Base-by-base conservation (phyloP, 2,113 vertebrate genomes). In the Romanogobio albipinnatus region DNA sequence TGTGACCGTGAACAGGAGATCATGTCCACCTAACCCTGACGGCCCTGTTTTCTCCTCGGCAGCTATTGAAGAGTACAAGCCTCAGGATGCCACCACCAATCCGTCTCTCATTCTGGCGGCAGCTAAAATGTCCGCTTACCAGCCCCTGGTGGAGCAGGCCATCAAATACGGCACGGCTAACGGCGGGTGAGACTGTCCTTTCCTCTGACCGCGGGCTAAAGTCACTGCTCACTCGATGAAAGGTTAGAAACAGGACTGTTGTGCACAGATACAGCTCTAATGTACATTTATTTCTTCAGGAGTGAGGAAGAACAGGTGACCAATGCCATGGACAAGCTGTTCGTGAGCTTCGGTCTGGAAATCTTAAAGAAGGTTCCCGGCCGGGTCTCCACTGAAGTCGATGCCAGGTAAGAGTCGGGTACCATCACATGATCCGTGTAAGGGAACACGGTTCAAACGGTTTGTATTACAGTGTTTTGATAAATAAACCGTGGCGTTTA, bases 41-140 rank as follows among this genome's bases (percentile, higher is more conserved):
- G 5, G 36, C 36, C 4, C 22, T 36, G 78, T 61, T 62, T 79
- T 15, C 29, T 56, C 7, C 29, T 73, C 85, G 22, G 64, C 86
- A 99, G 98, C 98, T 76, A 99, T 99, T 5, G 97, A 98, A 0
- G 97, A 98, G 86, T 99, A 97, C 91, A 97, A 99, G 90, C 98
- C 98, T 26, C 96, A 98, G 84, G 98, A 99, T 95, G 97, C 98
- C 86, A 99, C 98, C 87, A 99, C 98, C 29, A 99, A 99, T 91
- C 98, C 98, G 0, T 99, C 98, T 9, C 94, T 99, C 78, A 99
- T 99, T 76, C 93, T 99, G 76, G 97, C 97, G 24, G 98, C 98
- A 0, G 95, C 98, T 0, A 98, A 98, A 91, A 99, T 99, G 97
- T 95, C 97, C 0, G 90, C 92, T 1, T 99, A 99, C 93, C 95